A percentile compares a stretch with the other conserved stretches of the same genome.
phyloP scores from a whole-genome alignment of 1,140 invertebrate species.

The Sinonovacula constricta region DNA sequence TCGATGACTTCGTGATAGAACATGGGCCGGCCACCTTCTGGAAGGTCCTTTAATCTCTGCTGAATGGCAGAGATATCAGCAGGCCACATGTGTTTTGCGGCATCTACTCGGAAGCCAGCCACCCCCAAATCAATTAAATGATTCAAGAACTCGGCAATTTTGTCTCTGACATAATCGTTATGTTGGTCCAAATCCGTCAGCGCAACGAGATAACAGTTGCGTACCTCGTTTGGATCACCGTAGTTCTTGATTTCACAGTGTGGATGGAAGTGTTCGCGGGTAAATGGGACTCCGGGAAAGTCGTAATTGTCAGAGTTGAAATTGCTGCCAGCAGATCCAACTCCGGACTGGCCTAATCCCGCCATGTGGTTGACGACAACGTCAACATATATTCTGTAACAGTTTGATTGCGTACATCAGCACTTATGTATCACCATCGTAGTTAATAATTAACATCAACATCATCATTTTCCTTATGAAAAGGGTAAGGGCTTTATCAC shows the following conservation, averaged over 20 bases:
- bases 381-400: constrained; percentile 89
- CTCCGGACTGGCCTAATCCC: constrained; percentile 75
- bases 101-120: constrained; percentile 82
- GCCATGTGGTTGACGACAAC: constrained; percentile 93
- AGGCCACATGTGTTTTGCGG: constrained; percentile 70
- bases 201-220: constrained; percentile 86
- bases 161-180: constrained; percentile 83
- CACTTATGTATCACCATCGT: too few relatives aligned
- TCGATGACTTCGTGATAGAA: constrained; percentile 91
- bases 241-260: constrained; percentile 74
- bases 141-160: constrained; percentile 82
- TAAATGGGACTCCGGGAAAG: constrained; percentile 80
- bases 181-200: constrained; percentile 86
- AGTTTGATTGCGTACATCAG: too few relatives aligned
- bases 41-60: constrained; percentile 78
- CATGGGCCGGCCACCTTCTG: constrained; percentile 64
- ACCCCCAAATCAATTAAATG: constrained; percentile 86
- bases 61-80: constrained; percentile 56
- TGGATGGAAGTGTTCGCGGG: constrained; percentile 64
- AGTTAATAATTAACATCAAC: too few relatives aligned
- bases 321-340: constrained; percentile 66
- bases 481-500: too few relatives aligned
- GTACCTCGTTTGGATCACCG: constrained; percentile 63
- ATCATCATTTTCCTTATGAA: too few relatives aligned
- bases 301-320: constrained; percentile 72